Evolutionary conservation across 2,797 vertebrate genomes (phyloP), one percentile per base, ranked within the genome.

Genomic region (Brachyalestes nurse): DNA sequence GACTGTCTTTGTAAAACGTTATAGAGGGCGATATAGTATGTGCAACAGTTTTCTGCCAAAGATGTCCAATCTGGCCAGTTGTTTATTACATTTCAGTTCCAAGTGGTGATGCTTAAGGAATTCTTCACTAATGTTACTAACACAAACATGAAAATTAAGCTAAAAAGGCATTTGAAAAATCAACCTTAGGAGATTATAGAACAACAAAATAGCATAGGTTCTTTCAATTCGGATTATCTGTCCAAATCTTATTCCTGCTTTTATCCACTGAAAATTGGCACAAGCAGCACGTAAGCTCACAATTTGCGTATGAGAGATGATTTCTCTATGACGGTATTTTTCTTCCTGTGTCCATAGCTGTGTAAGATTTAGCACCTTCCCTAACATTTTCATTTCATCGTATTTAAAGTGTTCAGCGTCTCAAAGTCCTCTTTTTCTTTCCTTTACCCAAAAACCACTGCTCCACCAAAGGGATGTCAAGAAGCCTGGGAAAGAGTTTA

Each of bases 161-260:
- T 14, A 51, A 77, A 72, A 65, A 77, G 67, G 25, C 70, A 61
- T 71, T 77, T 72, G n/a, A 81, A 81, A 81, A 82, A 77, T 82
- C 10, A 72, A 72, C 38, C 42, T 62, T 12, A 77, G 14, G 4
- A 75, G 51, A 73, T 69, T 53, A 61, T 51, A 77, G 75, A 65
- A 72, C 51, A 74, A 78, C 53, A 67, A 77, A 72, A 76, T 51
- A 62, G 28, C 49, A 17, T 71, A 55, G 28, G 19, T 49, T 49
- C 51, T 65, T 40, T 7, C 60, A 53, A 57, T 57, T 38, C 28
- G 38, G 78, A 72, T 66, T 70, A 42, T 17, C 28, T 51, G 49
- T 65, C 66, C 38, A 65, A 72, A 77, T 34, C 13, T 9, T 25
- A 42, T 60, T 45, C 34, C 38, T 74, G 55, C 34, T 40, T 73